Conservation (phyloP, 2,113 vertebrate genomes). For the Clarias macrocephalus region DNA sequence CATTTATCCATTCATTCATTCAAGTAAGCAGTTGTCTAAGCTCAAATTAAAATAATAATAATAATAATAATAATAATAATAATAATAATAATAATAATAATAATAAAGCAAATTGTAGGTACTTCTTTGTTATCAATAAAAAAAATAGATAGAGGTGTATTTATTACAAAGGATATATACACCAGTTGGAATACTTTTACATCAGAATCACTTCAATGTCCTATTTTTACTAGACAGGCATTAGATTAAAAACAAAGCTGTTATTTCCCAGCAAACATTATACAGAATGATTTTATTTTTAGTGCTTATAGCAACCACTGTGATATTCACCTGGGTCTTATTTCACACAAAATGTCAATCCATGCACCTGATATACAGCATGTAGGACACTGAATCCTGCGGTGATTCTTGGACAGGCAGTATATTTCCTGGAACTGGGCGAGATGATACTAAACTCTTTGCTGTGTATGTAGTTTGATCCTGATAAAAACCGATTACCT, state of each 20-base stretch:
- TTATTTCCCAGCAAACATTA: background rate
- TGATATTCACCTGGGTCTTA: background rate
- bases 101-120: background rate
- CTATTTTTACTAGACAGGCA: background rate
- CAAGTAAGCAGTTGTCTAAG: background rate
- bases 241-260: background rate
- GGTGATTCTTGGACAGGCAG: background rate
- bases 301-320: background rate
- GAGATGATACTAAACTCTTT: conserved; percentile 4
- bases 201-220: background rate
- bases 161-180: background rate
- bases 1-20: background rate
- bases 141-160: background rate
- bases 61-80: background rate
- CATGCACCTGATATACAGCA: background rate
- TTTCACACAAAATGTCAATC: background rate
- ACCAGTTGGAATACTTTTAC: background rate
- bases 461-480: conserved; percentile 27
- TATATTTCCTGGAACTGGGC: conserved; percentile 16
- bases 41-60: background rate
- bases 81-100: background rate
- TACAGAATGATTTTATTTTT: background rate
- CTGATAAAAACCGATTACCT: background rate
- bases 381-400: background rate
- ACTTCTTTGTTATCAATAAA: background rate